A percentile compares a stretch with the other conserved stretches of the same genome.
phyloP scores from a whole-genome alignment of 2,113 vertebrate species.

The Calidris pugnax region DNA sequence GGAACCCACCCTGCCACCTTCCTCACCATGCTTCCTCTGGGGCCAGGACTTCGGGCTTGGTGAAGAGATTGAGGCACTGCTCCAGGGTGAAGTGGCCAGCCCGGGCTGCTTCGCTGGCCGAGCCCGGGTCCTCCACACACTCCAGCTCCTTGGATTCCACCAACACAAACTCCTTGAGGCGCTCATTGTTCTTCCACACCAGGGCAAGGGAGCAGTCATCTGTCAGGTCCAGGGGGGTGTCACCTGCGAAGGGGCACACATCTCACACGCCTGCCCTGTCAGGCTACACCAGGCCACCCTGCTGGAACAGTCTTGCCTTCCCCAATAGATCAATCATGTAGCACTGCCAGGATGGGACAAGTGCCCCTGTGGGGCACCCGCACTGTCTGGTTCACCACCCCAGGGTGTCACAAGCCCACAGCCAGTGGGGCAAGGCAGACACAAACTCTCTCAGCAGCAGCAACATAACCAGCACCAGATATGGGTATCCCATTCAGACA shows the following conservation, averaged over 20 bases:
- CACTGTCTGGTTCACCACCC: not conserved
- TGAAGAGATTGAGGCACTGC: slow-evolving; percentile 98
- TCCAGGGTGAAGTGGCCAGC: slow-evolving; percentile 96
- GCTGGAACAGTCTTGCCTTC: not conserved
- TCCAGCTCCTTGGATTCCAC: slow-evolving; percentile 96
- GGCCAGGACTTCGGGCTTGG: slow-evolving; percentile 94
- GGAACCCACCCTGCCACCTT: not conserved
- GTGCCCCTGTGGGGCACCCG: too few species aligned
- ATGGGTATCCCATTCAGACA: not conserved
- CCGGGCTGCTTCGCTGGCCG: slow-evolving; percentile 89
- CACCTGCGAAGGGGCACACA: slow-evolving; percentile 70
- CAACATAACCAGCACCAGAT: not conserved
- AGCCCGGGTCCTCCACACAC: slow-evolving; percentile 90
- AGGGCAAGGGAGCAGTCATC: slow-evolving; percentile 89
- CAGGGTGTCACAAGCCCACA: not conserved
- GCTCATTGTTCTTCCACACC: slow-evolving; percentile 97
- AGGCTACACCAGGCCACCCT: not conserved
- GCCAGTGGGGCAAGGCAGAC: not conserved
- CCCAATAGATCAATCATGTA: rapidly evolving
- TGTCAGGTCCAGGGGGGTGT: slow-evolving; percentile 79
- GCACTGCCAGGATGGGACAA: not conserved
- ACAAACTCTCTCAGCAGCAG: not conserved
- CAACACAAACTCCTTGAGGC: slow-evolving; percentile 92
- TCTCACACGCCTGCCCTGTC: not conserved
- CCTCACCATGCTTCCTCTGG: slow-evolving; percentile 96